phyloP scores from a whole-genome alignment of 35 echinoderm and acorn worm species.

The Eucidaris tribuloides region DNA sequence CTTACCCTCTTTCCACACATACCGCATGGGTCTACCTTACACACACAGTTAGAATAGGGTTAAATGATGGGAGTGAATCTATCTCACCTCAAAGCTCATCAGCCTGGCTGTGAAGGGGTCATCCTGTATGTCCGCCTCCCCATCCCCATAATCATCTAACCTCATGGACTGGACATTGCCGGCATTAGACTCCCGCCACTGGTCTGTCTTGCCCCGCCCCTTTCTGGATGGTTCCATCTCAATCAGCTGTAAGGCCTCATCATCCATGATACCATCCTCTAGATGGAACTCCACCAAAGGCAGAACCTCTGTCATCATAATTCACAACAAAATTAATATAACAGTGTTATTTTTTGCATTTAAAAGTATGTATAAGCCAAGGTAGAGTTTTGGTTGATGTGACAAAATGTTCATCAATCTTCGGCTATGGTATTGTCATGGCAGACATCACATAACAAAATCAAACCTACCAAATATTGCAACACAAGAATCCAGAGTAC shows the following conservation, averaged over 20 bases:
- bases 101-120: constrained; percentile 89
- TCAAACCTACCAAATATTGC: no score
- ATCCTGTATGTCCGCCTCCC: constrained; percentile 35
- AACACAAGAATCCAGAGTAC: no score
- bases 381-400: no score
- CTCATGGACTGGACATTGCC: constrained; percentile 81
- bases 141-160: constrained; percentile 76
- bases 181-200: constrained; percentile 61
- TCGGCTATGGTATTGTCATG: no score
- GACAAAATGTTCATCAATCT: no score
- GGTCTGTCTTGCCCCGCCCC: constrained; percentile 4
- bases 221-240: constrained; percentile 77
- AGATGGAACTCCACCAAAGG: constrained; percentile 96
- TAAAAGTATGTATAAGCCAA: no score
- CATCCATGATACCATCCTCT: constrained; percentile 79
- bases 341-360: no score
- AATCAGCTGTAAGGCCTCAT: constrained; percentile 87
- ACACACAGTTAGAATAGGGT: no score
- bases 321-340: no score
- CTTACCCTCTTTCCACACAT: no score
- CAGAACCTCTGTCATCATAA: constrained; percentile 91
- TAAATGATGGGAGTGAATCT: neutral
- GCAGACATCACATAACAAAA: no score
- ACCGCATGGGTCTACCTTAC: no score
- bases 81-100: constrained; percentile 92